These are phyloP conservation scores for Tachuris rubrigastra DNA, from an alignment of 2,113 vertebrate genomes.

Conservation along the genomic window DNA sequence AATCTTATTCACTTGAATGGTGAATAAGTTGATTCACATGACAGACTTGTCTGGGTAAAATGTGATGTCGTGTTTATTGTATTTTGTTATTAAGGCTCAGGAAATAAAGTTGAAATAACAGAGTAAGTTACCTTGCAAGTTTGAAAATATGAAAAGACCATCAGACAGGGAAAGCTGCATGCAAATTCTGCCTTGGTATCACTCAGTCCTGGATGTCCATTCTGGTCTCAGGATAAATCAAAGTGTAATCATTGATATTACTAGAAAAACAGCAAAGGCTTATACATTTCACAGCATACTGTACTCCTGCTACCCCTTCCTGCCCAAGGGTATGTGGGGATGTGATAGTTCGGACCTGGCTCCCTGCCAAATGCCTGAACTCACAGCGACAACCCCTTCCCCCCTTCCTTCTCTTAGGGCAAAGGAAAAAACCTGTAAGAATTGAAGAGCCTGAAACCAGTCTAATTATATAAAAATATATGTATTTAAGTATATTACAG, in stretches of 20 bases:
- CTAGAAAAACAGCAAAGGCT: not conserved
- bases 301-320: not conserved
- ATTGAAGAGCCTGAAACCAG: too few species aligned
- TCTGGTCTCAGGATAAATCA: not conserved
- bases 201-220: not conserved
- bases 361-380: too few species aligned
- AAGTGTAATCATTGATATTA: not conserved
- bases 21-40: not conserved
- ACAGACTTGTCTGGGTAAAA: not conserved
- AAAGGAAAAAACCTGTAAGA: too few species aligned
- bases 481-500: too few species aligned
- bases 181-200: not conserved
- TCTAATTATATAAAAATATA: too few species aligned
- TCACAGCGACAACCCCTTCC: too few species aligned
- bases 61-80: rapidly evolving
- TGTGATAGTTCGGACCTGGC: too few species aligned
- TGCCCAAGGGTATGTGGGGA: not conserved
- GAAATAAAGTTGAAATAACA: not conserved
- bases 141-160: not conserved
- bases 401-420: too few species aligned
- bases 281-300: not conserved
- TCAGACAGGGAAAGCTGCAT: not conserved
- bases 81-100: not conserved
- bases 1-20: not conserved
- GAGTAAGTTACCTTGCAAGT: not conserved